These are phyloP conservation scores for Arnoldichthys spilopterus DNA, from an alignment of 2,797 vertebrate genomes.

Conservation along the genomic window DNA sequence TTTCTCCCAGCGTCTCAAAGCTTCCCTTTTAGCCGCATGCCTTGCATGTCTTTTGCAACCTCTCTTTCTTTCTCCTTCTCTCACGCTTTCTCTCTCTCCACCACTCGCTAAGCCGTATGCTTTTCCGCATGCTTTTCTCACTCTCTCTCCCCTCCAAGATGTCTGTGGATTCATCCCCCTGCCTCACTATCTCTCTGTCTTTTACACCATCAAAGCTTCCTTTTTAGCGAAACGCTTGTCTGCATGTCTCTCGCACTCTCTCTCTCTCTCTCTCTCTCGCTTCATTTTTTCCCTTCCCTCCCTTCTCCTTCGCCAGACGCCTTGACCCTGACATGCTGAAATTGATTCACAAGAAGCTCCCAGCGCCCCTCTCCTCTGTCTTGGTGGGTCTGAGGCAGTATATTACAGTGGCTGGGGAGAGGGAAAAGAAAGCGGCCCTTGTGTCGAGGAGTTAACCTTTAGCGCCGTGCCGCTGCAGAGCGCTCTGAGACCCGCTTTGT, in stretches of 20 bases:
- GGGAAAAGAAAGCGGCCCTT: slow-evolving; percentile 66
- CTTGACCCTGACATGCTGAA: slow-evolving; percentile 65
- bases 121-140: slow-evolving; percentile 2
- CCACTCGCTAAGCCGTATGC: too few relatives aligned
- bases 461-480: slow-evolving; percentile 60
- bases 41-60: not conserved
- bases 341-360: slow-evolving; percentile 62
- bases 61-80: not conserved
- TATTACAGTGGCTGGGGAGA: slow-evolving; percentile 58
- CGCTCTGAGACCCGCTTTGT: slow-evolving; percentile 68
- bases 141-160: not conserved
- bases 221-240: not conserved
- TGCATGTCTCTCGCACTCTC: not conserved
- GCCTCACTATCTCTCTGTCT: not conserved
- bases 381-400: slow-evolving; percentile 55
- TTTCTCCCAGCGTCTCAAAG: not conserved
- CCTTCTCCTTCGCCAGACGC: slow-evolving; percentile 47
- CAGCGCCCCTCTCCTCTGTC: slow-evolving; percentile 54
- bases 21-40: not conserved
- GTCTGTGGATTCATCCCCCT: not conserved
- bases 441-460: slow-evolving; percentile 70
- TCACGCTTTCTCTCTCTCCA: too few relatives aligned
- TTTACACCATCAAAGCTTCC: not conserved
- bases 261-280: too few relatives aligned
- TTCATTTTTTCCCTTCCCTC: not conserved